Base-by-base conservation (phyloP, 1,140 invertebrate genomes). In the Drosophila takahashii region DNA sequence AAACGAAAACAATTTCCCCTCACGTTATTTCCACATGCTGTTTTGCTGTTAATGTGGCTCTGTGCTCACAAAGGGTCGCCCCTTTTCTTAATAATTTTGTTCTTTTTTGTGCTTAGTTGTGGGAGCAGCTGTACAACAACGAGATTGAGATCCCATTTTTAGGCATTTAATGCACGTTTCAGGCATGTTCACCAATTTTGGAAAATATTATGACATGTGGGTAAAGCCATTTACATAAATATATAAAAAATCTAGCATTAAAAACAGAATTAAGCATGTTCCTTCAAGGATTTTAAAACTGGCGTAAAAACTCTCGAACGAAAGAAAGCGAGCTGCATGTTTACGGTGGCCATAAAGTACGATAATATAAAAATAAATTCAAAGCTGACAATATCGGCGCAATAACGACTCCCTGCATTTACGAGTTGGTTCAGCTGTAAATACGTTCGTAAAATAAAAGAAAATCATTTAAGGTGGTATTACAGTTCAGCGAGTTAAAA, bases 341-440 rank as follows among this genome's bases (percentile, higher is more conserved):
- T 77, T 74, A 77, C 42, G 39, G 42, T 39, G 2, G 65, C 45
- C 53, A 56, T 79, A 76, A 81, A 81, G 56, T 62, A 42, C 56
- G 64, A 77, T 65, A 73, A 64, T 80, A 65, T 73, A 74, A 80
- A 77, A 50, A 64, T 59, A 57, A 60, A 74, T 69, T 65, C 48
- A 41, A 65, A 44, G 52, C 59, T 39, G 44, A 56, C 47, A 47
- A 64, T 59, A 76, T 59, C 48, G 44, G 37, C 48, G 41, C 41
- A 47, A 26, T 29, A 56, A 22, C 16, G 27, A 22, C 39, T 47
- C 11, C 27, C 16, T 36, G 22, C 39, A 41, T 79, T 79, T 69
- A 69, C 58, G 75, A 79, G 37, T 27, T 45, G 9, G 10, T 15
- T 15, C 1, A 10, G 47, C 27, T 50, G 47, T 50, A 32, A 48